Conservation (phyloP, 1,140 invertebrate species). For the Phymastichus coffea region DNA sequence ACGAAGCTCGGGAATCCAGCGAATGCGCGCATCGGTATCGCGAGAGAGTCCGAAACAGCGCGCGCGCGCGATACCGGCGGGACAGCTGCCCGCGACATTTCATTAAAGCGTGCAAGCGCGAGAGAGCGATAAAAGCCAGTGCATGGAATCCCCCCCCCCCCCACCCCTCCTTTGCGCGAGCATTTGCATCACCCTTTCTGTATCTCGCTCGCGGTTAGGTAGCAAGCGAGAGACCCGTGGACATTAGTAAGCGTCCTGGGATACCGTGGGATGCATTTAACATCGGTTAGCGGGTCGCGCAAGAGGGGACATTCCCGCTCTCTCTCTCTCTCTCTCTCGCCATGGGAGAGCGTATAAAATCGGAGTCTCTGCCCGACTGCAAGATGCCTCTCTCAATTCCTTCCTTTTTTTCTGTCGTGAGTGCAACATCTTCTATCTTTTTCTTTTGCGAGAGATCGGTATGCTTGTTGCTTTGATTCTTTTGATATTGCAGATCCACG, state of each 20-base stretch:
- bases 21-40: constrained; percentile 26
- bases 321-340: background rate
- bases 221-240: constrained; percentile 36
- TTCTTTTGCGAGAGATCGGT: no score
- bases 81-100: constrained; percentile 27
- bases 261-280: constrained; percentile 53
- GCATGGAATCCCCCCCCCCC: constrained; percentile 41
- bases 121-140: constrained; percentile 5
- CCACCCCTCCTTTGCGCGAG: no score
- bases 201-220: constrained; percentile 22
- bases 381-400: constrained; percentile 17
- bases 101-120: no score
- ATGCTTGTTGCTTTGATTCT: no score
- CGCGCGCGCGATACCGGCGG: constrained; percentile 27
- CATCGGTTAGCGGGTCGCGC: constrained; percentile 49
- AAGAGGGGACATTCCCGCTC: background rate
- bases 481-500: no score
- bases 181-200: constrained; percentile 41
- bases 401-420: constrained; percentile 13
- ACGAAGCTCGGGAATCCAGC: constrained; percentile 27
- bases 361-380: constrained; percentile 33
- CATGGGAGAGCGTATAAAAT: constrained; percentile 30
- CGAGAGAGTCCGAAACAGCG: constrained; percentile 12
- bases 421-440: no score
- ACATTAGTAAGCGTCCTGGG: constrained; percentile 53